Percentiles rank a stretch among this genome's conserved stretches.
Conservation (phyloP, 2,888 invertebrate genomes). For the Catonia carolina region DNA sequence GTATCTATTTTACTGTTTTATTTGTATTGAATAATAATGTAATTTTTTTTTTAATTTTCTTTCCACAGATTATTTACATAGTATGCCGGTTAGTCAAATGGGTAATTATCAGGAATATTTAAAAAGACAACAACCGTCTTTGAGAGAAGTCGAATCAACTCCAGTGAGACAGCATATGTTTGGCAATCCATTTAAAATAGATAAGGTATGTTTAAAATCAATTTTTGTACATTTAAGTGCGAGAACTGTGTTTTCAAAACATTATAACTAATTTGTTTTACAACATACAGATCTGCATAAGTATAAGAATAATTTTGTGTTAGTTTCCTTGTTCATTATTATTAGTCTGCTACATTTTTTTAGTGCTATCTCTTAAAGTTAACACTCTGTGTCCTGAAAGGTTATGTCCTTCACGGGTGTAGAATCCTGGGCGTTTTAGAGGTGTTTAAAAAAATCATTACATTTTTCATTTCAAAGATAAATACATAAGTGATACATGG, state of each 20-base stretch:
- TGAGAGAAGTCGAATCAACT: conserved; percentile 89
- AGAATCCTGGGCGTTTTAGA: too few species aligned
- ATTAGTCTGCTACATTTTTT: too few species aligned
- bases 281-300: not conserved
- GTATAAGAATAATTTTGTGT: too few species aligned
- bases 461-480: too few species aligned
- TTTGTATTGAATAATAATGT: not conserved
- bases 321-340: too few species aligned
- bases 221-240: not conserved
- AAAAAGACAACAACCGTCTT: conserved; percentile 84
- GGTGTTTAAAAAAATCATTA: too few species aligned
- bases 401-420: too few species aligned
- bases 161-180: conserved; percentile 98
- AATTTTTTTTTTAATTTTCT: conserved; percentile 7
- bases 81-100: conserved; percentile 95
- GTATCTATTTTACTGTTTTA: too few species aligned
- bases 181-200: conserved; percentile 99
- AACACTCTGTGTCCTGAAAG: too few species aligned
- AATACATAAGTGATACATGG: too few species aligned
- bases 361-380: too few species aligned
- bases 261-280: not conserved
- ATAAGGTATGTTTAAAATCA: conserved; percentile 59
- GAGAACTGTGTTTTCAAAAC: too few species aligned
- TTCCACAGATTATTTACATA: conserved; percentile 74
- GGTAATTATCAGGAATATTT: conserved; percentile 99